Evolutionary conservation across 2,797 vertebrate species (phyloP).

Genomic region (Rhodeus uyekii): DNA sequence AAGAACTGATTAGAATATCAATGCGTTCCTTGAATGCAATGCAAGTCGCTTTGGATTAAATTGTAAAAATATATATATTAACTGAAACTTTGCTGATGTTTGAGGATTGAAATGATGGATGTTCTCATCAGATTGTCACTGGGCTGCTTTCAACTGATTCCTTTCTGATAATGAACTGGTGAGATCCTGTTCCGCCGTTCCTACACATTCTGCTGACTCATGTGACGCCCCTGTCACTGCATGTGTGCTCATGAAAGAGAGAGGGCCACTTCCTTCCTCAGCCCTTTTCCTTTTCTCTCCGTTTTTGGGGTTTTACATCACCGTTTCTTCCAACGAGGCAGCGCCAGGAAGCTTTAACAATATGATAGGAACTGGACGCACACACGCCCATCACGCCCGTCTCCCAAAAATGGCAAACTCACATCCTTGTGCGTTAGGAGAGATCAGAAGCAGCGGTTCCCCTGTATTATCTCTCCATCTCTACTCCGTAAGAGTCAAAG

Average conservation of each 20-base stretch:
- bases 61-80: background rate
- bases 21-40: too few species aligned
- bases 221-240: constrained; percentile 55
- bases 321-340: constrained; percentile 54
- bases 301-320: constrained; percentile 68
- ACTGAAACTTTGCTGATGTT: background rate
- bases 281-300: constrained; percentile 67
- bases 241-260: constrained; percentile 46
- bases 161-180: constrained; percentile 12
- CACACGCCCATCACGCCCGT: constrained; percentile 47
- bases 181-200: constrained; percentile 58
- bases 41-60: too few species aligned
- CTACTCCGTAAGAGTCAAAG: constrained; percentile 22
- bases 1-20: too few species aligned
- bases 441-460: background rate
- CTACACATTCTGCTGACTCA: constrained; percentile 75
- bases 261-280: constrained; percentile 63
- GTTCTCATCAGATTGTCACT: constrained; percentile 37
- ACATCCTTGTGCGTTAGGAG: constrained; percentile 22
- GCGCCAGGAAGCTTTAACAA: constrained; percentile 77
- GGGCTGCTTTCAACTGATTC: constrained; percentile 28
- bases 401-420: constrained; percentile 35
- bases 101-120: constrained; percentile 30
- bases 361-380: constrained; percentile 68
- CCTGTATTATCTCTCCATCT: constrained; percentile 5